Conservation (phyloP, 2,888 invertebrate genomes). For the Thymelicus sylvestris region DNA sequence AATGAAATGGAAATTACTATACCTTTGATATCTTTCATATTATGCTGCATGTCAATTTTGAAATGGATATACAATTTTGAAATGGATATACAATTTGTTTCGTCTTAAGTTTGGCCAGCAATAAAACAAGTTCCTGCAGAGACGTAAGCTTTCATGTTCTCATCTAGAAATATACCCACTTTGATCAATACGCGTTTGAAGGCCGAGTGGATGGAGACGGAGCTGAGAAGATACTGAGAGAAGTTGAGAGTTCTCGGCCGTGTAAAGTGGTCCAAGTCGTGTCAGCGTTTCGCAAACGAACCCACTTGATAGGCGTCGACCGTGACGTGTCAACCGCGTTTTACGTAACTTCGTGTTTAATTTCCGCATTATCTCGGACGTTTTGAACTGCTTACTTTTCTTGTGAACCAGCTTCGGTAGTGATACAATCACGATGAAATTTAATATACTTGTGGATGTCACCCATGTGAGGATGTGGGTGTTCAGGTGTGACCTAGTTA, state of each 20-base stretch:
- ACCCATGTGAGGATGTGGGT: no score
- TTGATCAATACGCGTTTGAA: constrained; percentile 61
- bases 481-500: no score
- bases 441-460: no score
- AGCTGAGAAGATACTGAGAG: constrained; percentile 39
- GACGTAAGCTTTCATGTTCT: constrained; percentile 34
- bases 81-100: no score
- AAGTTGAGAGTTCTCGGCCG: constrained; percentile 52
- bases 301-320: constrained; percentile 53
- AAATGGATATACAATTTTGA: no score
- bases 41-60: no score
- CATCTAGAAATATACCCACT: constrained; percentile 52
- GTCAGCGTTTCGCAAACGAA: constrained; percentile 65
- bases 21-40: no score
- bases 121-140: constrained; percentile 3
- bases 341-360: constrained; percentile 36
- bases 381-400: not conserved
- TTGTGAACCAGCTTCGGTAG: not conserved
- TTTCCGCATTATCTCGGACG: constrained; percentile 19
- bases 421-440: no score
- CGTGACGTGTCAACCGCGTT: constrained; percentile 50
- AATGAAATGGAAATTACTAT: no score
- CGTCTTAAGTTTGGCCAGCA: not conserved
- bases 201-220: constrained; percentile 35
- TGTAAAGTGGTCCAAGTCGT: constrained; percentile 59